phyloP scores from a whole-genome alignment of 2,888 invertebrate genomes.

The Pachycephus smyrnensis region DNA sequence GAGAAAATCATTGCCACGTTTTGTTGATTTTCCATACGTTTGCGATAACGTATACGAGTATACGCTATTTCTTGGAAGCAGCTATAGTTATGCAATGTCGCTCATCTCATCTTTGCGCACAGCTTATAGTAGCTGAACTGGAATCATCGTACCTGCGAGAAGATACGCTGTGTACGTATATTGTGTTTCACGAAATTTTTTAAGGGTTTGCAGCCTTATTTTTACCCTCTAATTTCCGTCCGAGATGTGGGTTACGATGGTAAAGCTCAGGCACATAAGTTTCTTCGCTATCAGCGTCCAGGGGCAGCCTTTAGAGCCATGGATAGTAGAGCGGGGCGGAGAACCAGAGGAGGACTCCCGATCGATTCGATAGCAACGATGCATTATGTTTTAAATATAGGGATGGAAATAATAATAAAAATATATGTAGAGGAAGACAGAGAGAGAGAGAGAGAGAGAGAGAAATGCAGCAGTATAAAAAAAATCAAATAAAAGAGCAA shows the following conservation, averaged over 20 bases:
- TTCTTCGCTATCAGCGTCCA: slow-evolving; percentile 21
- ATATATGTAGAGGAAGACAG: neutral
- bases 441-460: neutral
- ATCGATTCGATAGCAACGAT: neutral
- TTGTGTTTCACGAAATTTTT: neutral
- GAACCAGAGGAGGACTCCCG: neutral
- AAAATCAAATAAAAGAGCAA: too few relatives aligned
- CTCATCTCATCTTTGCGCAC: neutral
- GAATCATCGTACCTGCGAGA: neutral
- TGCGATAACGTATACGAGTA: too few relatives aligned
- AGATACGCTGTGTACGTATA: neutral
- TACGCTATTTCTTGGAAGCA: too few relatives aligned
- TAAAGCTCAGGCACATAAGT: slow-evolving; percentile 28
- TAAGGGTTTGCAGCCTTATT: slow-evolving; percentile 1
- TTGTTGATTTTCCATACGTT: neutral
- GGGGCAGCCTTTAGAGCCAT: neutral
- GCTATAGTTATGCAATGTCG: too few relatives aligned
- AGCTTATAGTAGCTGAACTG: neutral
- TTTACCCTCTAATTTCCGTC: slow-evolving; percentile 26
- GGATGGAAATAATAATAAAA: neutral
- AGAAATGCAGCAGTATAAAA: too few relatives aligned
- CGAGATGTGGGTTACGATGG: slow-evolving; percentile 31
- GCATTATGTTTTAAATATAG: neutral
- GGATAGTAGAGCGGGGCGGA: neutral
- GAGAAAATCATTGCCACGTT: neutral